A percentile compares a stretch with the other conserved stretches of the same genome.
These are phyloP conservation scores for Papilio xuthus DNA, from an alignment of 1,140 invertebrate genomes.

Conservation along the genomic window DNA sequence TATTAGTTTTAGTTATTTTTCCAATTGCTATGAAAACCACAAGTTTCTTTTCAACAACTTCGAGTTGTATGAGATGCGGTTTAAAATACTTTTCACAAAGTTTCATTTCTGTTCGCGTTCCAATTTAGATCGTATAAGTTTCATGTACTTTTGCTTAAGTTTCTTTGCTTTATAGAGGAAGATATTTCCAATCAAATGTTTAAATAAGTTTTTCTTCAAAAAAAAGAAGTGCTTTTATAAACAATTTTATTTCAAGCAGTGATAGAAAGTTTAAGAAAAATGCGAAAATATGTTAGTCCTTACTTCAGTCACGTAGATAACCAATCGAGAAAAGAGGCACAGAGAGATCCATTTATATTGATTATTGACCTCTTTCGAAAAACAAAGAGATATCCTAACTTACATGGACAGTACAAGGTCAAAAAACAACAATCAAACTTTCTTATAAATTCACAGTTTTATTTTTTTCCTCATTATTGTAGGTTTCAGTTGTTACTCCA, in stretches of 20 bases:
- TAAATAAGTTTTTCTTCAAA: not conserved
- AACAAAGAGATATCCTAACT: not conserved
- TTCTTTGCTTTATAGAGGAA: constrained; percentile 1
- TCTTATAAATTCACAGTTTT: not conserved
- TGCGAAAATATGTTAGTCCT: not conserved
- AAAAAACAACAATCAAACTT: not conserved
- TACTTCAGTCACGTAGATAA: constrained; percentile 10
- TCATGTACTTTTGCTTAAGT: constrained; percentile 1
- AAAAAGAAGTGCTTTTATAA: not conserved
- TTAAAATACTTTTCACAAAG: constrained; percentile 19
- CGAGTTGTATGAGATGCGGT: not conserved
- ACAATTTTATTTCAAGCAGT: not conserved
- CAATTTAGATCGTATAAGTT: constrained; percentile 15
- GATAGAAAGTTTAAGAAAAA: not conserved
- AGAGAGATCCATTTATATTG: constrained; percentile 20
- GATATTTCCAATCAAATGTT: not conserved
- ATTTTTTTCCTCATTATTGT: no score
- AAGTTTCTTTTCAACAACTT: constrained; percentile 16
- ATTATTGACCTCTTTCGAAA: constrained; percentile 10
- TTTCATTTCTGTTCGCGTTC: constrained; percentile 6
- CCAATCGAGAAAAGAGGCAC: constrained; percentile 7
- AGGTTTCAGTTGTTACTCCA: no score
- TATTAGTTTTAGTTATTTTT: not conserved
- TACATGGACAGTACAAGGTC: constrained; percentile 14
- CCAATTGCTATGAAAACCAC: constrained; percentile 4